Evolutionary conservation across 2,113 vertebrate genomes (phyloP).

Genomic region (Rhagologus leucostigma): DNA sequence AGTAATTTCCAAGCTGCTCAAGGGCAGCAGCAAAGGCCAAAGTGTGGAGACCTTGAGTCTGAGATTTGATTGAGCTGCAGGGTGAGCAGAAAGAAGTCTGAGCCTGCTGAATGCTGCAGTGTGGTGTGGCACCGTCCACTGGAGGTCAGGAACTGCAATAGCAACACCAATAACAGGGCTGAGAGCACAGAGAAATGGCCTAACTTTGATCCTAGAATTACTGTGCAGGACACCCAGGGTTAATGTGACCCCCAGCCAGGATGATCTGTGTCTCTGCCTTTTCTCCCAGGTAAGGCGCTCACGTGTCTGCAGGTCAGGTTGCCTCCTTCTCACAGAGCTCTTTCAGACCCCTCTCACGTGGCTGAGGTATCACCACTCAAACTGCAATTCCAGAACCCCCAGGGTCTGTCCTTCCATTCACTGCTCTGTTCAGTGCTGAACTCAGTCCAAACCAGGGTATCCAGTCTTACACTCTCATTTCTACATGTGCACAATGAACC

Average conservation of each 20-base stretch:
- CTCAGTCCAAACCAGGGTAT: accelerated
- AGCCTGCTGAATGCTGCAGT: background rate
- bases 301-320: accelerated
- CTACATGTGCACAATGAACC: background rate
- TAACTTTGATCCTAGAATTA: background rate
- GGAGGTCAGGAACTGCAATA: background rate
- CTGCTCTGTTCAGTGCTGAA: background rate
- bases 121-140: background rate
- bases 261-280: background rate
- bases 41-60: background rate
- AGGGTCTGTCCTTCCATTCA: background rate
- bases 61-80: background rate
- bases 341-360: background rate
- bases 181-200: background rate
- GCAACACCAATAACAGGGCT: background rate
- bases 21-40: background rate
- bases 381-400: background rate
- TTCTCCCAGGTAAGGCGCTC: background rate
- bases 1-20: background rate
- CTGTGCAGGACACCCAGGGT: background rate
- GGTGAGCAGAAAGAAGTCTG: background rate
- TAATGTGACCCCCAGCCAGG: accelerated
- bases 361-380: too few relatives aligned
- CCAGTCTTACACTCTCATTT: background rate
- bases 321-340: background rate